These are phyloP conservation scores for Pyrgilauda ruficollis DNA, from an alignment of 2,113 vertebrate genomes.

Conservation along the genomic window DNA sequence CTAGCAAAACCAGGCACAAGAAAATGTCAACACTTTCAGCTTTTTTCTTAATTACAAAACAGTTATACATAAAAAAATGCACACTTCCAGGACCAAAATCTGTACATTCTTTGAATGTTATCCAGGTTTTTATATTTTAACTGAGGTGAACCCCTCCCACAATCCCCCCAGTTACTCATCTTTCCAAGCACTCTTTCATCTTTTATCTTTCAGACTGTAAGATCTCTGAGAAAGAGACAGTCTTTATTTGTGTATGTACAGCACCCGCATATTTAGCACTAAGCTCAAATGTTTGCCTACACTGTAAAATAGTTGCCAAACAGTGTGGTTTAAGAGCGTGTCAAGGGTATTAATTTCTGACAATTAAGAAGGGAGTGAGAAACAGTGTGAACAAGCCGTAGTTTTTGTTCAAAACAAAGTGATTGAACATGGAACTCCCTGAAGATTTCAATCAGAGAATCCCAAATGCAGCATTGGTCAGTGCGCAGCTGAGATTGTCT, in stretches of 20 bases:
- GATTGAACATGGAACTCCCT: neutral
- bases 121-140: neutral
- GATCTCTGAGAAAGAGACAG: slow-evolving; percentile 42
- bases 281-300: slow-evolving; percentile 17
- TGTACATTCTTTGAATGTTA: neutral
- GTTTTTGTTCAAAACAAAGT: neutral
- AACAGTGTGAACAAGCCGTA: neutral
- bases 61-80: neutral
- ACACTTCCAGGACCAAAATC: neutral
- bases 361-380: neutral
- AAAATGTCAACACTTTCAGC: neutral
- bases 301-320: neutral
- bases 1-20: neutral
- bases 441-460: neutral
- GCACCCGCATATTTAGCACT: neutral
- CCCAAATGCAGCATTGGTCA: fast-evolving
- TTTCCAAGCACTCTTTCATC: slow-evolving; percentile 45
- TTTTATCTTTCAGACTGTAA: slow-evolving; percentile 54
- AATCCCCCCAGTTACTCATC: neutral
- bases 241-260: slow-evolving; percentile 44
- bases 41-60: neutral
- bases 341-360: slow-evolving; percentile 4
- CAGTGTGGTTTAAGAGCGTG: neutral
- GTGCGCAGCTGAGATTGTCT: neutral
- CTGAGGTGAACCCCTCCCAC: neutral